phyloP scores from a whole-genome alignment of 2,888 invertebrate species.

The Leucania comma region DNA sequence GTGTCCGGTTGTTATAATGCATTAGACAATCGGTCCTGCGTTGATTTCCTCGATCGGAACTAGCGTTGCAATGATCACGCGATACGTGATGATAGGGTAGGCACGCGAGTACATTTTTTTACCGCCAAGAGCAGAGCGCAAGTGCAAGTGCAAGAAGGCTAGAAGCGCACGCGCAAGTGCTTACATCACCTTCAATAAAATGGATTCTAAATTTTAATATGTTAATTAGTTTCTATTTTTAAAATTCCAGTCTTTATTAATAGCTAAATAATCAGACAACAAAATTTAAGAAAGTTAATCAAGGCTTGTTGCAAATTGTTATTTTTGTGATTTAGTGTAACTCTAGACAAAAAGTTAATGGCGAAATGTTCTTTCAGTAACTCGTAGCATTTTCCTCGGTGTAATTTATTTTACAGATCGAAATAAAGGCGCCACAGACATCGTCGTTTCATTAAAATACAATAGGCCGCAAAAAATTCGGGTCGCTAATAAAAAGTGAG shows the following conservation, averaged over 20 bases:
- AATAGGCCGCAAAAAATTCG: too few relatives aligned
- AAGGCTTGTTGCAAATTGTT: background rate
- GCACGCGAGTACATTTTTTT: slow-evolving; percentile 57
- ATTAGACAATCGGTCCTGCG: slow-evolving; percentile 33
- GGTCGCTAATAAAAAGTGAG: too few relatives aligned
- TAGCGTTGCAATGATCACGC: slow-evolving; percentile 51
- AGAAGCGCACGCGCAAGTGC: slow-evolving; percentile 17
- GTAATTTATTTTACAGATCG: slow-evolving; percentile 23
- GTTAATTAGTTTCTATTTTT: background rate
- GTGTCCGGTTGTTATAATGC: slow-evolving; percentile 55
- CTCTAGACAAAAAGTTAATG: background rate
- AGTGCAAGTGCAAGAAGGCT: slow-evolving; percentile 41
- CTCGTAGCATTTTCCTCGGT: slow-evolving; percentile 1
- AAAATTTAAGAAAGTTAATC: background rate
- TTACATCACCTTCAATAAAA: slow-evolving; percentile 8
- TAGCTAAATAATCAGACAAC: background rate
- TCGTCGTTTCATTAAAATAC: slow-evolving; percentile 40
- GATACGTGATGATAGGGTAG: slow-evolving; percentile 36
- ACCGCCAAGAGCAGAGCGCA: slow-evolving; percentile 41
- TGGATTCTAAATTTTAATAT: too few relatives aligned
- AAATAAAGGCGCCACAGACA: slow-evolving; percentile 17
- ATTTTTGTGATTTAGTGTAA: background rate
- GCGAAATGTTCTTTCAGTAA: slow-evolving; percentile 8
- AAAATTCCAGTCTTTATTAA: background rate
- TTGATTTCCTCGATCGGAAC: slow-evolving; percentile 59